Evolutionary conservation across 1,140 invertebrate species (phyloP).

Genomic region (Diprion similis): DNA sequence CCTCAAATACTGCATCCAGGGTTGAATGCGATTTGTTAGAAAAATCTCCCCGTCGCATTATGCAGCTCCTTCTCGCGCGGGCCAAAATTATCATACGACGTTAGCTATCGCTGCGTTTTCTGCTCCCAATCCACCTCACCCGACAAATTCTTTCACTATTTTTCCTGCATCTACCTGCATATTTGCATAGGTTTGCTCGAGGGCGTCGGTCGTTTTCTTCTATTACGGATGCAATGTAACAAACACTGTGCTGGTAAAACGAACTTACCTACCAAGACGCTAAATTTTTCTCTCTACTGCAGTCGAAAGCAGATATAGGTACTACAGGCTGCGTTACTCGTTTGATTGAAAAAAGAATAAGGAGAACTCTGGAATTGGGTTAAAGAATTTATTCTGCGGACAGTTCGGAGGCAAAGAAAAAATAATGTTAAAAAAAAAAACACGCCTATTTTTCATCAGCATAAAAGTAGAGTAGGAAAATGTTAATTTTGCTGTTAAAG

Average conservation of each 20-base stretch:
- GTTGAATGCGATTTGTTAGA: conserved; percentile 1
- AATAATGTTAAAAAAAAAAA: too few species aligned
- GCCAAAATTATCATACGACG: conserved; percentile 3
- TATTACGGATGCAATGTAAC: background rate
- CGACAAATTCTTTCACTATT: background rate
- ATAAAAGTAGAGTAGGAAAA: too few species aligned
- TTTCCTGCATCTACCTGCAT: background rate
- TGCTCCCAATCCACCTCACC: background rate
- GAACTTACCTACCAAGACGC: background rate
- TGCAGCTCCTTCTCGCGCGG: background rate
- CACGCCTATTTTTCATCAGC: too few species aligned
- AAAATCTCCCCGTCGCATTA: background rate
- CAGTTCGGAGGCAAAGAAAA: too few species aligned
- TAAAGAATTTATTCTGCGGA: too few species aligned
- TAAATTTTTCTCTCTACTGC: background rate
- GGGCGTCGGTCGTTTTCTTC: background rate
- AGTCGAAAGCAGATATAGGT: background rate
- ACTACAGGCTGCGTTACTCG: background rate
- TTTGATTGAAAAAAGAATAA: background rate
- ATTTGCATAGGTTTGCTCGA: background rate
- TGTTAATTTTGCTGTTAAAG: too few species aligned
- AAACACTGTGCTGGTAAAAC: background rate
- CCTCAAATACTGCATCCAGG: background rate
- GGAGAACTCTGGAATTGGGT: too few species aligned
- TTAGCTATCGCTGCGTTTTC: background rate